Evolutionary conservation across 2,888 invertebrate genomes (phyloP).

Genomic region (Oxyscelio sp.): DNA sequence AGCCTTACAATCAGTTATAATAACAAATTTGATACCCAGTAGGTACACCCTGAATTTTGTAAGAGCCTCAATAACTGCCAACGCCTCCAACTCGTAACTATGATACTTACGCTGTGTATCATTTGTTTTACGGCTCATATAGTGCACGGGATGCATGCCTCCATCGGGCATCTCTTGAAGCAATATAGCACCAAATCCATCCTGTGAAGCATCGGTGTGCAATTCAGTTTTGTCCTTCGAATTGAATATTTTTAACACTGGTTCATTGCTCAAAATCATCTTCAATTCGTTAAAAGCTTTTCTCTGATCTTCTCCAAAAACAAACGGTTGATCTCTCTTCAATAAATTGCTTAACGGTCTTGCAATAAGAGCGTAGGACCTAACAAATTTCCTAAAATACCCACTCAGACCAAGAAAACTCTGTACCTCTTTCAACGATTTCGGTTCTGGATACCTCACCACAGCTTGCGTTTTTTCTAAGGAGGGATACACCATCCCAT

Average conservation of each 20-base stretch:
- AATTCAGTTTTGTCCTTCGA: not conserved
- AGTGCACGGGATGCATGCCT: not conserved
- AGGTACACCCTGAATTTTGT: no score
- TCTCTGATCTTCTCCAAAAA: not conserved
- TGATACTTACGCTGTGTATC: no score
- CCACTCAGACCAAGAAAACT: not conserved
- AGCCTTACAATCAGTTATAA: no score
- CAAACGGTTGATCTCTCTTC: not conserved
- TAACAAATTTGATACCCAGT: no score
- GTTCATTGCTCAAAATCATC: not conserved
- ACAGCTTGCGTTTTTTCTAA: conserved; percentile 36
- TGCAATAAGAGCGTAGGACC: not conserved
- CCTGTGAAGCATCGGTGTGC: conserved; percentile 13
- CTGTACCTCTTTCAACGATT: not conserved
- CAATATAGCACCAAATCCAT: conserved; percentile 21
- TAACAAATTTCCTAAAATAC: not conserved
- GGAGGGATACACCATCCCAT: conserved; percentile 41
- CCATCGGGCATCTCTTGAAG: not conserved
- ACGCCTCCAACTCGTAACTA: no score
- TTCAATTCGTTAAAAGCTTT: not conserved
- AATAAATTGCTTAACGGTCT: conserved; percentile 7
- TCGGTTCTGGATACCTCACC: conserved; percentile 32
- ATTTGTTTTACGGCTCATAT: not conserved
- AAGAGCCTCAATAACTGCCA: no score
- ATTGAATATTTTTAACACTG: conserved; percentile 15